phyloP scores from a whole-genome alignment of 2,113 vertebrate genomes.

The Strix uralensis region DNA sequence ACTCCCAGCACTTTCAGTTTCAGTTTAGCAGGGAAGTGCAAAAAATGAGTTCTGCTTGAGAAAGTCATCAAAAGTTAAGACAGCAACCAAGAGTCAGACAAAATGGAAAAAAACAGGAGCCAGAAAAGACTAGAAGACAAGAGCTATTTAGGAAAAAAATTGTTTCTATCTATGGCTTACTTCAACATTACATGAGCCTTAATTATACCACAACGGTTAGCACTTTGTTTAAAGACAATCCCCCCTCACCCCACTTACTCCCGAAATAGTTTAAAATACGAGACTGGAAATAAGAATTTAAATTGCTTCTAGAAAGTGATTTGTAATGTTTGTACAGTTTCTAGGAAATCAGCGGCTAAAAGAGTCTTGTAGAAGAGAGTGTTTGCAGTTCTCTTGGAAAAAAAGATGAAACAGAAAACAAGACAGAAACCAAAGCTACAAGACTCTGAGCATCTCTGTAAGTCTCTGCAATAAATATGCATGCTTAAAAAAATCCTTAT shows the following conservation, averaged over 20 bases:
- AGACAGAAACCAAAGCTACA: background rate
- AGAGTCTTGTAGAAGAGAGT: background rate
- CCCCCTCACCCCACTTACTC: background rate
- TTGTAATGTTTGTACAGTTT: background rate
- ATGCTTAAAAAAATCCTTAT: background rate
- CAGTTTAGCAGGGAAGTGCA: background rate
- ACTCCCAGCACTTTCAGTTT: constrained; percentile 36
- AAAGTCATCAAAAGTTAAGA: background rate
- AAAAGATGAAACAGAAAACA: background rate
- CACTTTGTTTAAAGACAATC: background rate
- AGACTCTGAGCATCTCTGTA: too few species aligned
- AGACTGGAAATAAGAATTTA: background rate
- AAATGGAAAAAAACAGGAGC: background rate
- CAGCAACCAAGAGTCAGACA: background rate
- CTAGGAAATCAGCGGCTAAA: constrained; percentile 9
- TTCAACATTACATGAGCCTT: background rate
- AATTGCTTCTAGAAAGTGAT: background rate
- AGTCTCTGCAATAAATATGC: background rate
- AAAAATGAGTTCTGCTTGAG: background rate
- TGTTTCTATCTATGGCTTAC: background rate
- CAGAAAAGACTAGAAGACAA: background rate
- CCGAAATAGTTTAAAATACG: background rate
- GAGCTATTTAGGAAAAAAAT: background rate
- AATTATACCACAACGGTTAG: background rate
- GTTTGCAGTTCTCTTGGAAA: background rate